These are phyloP conservation scores for Aphyosemion australe DNA, from an alignment of 2,113 vertebrate species.

Conservation along the genomic window DNA sequence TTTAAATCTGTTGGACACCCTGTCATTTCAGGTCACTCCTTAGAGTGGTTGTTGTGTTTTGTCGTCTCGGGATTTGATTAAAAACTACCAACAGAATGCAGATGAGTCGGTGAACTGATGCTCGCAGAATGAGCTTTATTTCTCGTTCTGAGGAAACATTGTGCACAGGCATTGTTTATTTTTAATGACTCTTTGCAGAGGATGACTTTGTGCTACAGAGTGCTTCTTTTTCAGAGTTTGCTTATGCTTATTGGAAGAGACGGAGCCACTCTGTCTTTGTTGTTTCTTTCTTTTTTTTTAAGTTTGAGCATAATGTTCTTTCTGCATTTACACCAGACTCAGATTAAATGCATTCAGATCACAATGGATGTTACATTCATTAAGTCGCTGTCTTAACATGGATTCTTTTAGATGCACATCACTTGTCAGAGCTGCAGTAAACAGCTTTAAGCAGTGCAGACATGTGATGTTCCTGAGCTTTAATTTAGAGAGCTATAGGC, in stretches of 20 bases:
- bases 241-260: background rate
- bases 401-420: background rate
- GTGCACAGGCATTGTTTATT: slow-evolving; percentile 1
- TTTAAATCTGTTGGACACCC: background rate
- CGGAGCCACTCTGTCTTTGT: background rate
- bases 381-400: background rate
- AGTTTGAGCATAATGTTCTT: background rate
- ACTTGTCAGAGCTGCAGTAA: background rate
- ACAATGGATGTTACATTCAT: background rate
- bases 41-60: background rate
- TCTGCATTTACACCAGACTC: background rate
- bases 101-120: background rate
- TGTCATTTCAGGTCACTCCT: background rate
- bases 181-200: slow-evolving; percentile 6
- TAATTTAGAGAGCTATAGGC: background rate
- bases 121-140: background rate
- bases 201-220: slow-evolving; percentile 3
- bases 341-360: background rate
- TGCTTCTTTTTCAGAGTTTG: slow-evolving; percentile 2
- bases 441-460: background rate
- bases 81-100: background rate
- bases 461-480: background rate
- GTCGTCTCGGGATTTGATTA: background rate
- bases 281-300: background rate
- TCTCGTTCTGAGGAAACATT: background rate